Conservation (phyloP, 2,113 vertebrate genomes). For the Marmota flaviventris region DNA sequence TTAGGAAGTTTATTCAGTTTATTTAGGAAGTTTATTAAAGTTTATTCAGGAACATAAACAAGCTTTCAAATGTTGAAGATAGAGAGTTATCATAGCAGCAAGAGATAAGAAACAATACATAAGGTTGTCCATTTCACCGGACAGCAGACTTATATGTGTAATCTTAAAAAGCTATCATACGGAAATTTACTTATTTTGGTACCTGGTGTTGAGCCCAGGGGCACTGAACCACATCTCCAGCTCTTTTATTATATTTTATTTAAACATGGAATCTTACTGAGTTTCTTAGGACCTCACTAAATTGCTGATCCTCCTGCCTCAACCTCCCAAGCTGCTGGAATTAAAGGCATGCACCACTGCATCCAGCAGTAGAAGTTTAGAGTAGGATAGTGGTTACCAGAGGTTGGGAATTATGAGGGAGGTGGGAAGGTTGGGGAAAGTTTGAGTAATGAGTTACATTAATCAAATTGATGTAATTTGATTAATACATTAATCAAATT, state of each 20-base stretch:
- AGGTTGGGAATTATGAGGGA: no score
- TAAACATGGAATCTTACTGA: no score
- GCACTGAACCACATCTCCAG: no score
- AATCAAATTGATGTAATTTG: no score
- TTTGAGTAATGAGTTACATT: no score
- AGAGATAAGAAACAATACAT: neutral
- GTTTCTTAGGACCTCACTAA: no score
- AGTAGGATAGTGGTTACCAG: neutral
- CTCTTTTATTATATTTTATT: no score
- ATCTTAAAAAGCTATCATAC: neutral
- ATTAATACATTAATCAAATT: no score
- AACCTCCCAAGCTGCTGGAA: no score
- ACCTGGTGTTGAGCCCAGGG: no score
- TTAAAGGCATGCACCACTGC: no score
- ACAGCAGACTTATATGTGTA: neutral
- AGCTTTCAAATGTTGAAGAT: neutral
- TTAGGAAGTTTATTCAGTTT: neutral
- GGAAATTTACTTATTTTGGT: neutral
- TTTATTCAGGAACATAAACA: neutral
- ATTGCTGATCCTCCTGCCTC: no score
- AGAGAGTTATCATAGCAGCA: neutral
- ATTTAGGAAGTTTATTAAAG: neutral
- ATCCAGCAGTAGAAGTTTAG: neutral
- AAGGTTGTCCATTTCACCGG: neutral
- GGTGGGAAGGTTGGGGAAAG: neutral